A percentile compares a stretch with the other conserved stretches of the same genome.
These are phyloP conservation scores for Sinocyclocheilus grahami DNA, from an alignment of 2,113 vertebrate species.

Conservation along the genomic window DNA sequence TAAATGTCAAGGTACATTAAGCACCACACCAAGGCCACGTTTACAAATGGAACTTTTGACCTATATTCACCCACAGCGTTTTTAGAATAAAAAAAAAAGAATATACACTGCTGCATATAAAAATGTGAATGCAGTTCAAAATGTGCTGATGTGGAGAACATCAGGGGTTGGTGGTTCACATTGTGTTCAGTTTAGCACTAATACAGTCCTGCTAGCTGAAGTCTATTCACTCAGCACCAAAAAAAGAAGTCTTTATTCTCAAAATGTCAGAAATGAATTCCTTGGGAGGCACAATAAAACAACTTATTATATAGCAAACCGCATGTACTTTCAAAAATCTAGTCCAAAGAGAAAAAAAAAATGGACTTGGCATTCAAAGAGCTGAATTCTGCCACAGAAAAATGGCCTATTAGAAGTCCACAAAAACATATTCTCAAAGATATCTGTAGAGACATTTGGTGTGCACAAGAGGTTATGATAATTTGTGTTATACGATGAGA, in stretches of 20 bases:
- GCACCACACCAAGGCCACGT: background rate
- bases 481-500: background rate
- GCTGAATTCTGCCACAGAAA: background rate
- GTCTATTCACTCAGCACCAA: background rate
- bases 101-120: background rate
- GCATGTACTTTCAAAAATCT: slow-evolving; percentile 3
- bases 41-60: background rate
- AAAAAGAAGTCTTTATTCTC: background rate
- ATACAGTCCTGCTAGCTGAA: slow-evolving; percentile 1
- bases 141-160: slow-evolving; percentile 8
- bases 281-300: background rate
- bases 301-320: slow-evolving; percentile 19
- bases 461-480: slow-evolving; percentile 3
- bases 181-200: background rate
- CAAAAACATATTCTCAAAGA: slow-evolving; percentile 1
- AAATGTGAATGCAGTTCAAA: background rate
- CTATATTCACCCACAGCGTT: background rate
- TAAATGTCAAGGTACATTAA: background rate
- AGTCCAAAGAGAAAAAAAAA: slow-evolving; percentile 2
- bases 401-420: background rate
- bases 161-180: background rate
- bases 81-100: background rate
- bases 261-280: slow-evolving; percentile 32
- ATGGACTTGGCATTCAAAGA: background rate
- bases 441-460: slow-evolving; percentile 3